Conservation (phyloP, 2,113 vertebrate genomes). For the Athene noctua region DNA sequence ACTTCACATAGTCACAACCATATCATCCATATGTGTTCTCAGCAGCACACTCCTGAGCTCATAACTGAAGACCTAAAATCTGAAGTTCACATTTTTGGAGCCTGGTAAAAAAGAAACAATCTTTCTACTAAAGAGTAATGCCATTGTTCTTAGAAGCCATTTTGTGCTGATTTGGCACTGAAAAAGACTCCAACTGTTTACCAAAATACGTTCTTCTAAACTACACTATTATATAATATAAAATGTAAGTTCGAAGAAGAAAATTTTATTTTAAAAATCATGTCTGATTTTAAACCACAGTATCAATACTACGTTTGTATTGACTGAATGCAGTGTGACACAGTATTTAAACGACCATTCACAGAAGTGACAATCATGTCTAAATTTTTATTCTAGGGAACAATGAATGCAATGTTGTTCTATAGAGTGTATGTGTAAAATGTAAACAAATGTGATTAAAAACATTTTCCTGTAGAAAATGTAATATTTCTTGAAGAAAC, state of each 20-base stretch:
- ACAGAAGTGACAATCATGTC: not conserved
- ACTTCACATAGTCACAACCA: not conserved
- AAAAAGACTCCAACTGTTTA: not conserved
- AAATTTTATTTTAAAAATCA: not conserved
- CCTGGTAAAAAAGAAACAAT: not conserved
- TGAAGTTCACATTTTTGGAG: not conserved
- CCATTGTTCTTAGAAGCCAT: not conserved
- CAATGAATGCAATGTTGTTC: not conserved
- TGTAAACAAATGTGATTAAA: not conserved
- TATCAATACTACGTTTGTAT: not conserved
- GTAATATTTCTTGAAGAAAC: not conserved
- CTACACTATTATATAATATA: not conserved
- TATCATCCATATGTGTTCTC: not conserved
- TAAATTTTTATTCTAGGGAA: not conserved
- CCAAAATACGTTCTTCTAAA: not conserved
- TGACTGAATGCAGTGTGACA: not conserved
- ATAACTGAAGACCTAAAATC: not conserved
- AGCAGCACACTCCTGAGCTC: not conserved
- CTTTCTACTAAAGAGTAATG: not conserved
- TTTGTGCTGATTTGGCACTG: not conserved
- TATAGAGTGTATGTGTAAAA: not conserved
- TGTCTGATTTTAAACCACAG: not conserved
- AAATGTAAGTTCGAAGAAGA: not conserved
- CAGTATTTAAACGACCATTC: not conserved
- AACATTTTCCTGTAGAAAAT: not conserved